phyloP scores from a whole-genome alignment of 1,140 invertebrate species.

The Halesus radiatus region DNA sequence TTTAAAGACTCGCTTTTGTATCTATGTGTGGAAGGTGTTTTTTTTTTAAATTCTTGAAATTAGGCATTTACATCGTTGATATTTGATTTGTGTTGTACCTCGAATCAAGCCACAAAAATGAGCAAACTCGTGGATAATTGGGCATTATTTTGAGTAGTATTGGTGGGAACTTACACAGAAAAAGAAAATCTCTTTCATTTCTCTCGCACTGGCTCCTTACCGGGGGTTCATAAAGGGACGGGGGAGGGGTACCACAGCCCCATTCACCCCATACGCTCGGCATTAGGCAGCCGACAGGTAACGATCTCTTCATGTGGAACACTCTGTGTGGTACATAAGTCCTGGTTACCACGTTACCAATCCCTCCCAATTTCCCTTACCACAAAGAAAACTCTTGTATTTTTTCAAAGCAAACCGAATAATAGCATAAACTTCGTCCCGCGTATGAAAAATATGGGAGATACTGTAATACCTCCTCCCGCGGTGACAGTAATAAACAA shows the following conservation, averaged over 20 bases:
- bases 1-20: no score
- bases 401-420: not conserved
- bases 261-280: no score
- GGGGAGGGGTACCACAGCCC: no score
- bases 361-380: constrained; percentile 23
- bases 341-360: constrained; percentile 24
- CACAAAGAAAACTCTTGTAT: not conserved
- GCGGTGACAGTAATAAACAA: not conserved
- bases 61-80: no score
- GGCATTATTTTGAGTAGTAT: not conserved
- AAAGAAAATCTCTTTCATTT: not conserved
- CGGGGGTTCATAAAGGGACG: no score
- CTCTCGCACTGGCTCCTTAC: not conserved
- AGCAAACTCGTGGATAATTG: not conserved
- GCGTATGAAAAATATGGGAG: constrained; percentile 16
- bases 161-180: not conserved
- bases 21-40: no score
- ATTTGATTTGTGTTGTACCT: not conserved
- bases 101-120: not conserved
- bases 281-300: not conserved
- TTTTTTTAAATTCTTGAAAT: no score
- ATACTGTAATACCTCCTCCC: not conserved
- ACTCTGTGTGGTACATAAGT: not conserved
- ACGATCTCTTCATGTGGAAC: constrained; percentile 19
- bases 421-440: constrained; percentile 26